Percentiles rank a stretch among this genome's conserved stretches.
These are phyloP conservation scores for Mesembrinibis cayennensis DNA, from an alignment of 2,113 vertebrate species.

Conservation along the genomic window DNA sequence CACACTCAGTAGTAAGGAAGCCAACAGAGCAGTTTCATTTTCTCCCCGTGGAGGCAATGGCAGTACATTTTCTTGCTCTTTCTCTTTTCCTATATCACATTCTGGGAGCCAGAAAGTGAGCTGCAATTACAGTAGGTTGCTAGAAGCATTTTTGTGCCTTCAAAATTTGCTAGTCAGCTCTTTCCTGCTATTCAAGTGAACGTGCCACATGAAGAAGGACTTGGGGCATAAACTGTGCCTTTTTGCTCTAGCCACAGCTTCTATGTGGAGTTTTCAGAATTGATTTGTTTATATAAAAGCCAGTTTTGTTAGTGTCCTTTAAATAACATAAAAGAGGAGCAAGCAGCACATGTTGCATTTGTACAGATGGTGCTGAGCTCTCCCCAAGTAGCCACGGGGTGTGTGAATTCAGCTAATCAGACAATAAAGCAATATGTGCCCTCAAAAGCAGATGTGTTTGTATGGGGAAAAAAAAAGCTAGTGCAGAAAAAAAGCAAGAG, in stretches of 20 bases:
- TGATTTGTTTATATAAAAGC: slow-evolving; percentile 39
- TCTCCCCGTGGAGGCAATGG: neutral
- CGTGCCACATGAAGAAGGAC: neutral
- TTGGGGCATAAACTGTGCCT: neutral
- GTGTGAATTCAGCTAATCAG: slow-evolving; percentile 35
- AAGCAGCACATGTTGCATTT: neutral
- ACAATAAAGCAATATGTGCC: neutral
- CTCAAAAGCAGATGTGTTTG: slow-evolving; percentile 60
- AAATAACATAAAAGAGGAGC: slow-evolving; percentile 44
- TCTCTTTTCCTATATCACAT: neutral
- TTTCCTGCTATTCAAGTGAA: neutral
- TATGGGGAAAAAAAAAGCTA: neutral
- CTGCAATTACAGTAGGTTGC: neutral
- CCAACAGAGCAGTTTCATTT: neutral
- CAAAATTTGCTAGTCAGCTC: neutral
- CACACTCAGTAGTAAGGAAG: neutral
- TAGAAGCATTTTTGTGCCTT: neutral
- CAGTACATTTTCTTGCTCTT: neutral
- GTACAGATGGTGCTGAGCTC: neutral
- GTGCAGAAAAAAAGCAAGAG: neutral
- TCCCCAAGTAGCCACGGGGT: slow-evolving; percentile 8
- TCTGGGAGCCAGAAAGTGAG: neutral
- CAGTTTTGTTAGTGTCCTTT: slow-evolving; percentile 25
- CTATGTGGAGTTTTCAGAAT: neutral
- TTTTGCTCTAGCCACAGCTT: neutral